Evolutionary conservation across 2,797 vertebrate species (phyloP), one percentile per base, ranked within the genome.

Genomic region (Chiroxiphia lanceolata): DNA sequence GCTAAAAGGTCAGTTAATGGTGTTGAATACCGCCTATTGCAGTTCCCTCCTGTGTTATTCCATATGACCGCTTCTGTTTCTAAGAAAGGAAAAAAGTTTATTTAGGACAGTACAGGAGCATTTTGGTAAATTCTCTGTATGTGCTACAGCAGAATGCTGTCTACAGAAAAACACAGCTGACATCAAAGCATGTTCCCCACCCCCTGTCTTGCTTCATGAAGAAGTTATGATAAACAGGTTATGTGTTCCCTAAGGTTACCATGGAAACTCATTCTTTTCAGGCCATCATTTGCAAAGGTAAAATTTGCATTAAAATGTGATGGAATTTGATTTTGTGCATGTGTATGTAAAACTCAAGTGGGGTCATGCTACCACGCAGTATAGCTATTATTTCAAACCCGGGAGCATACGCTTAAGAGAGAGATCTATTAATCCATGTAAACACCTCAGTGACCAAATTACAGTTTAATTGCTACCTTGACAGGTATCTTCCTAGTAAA

Each of bases 241-340:
- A 96, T 97, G 95, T 97, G 97, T 97, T 98, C 96, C 95, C 94
- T 86, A 95, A 94, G 95, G 98, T 98, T 98, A 97, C 98, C 95
- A 98, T 98, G 98, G 98, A 98, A 98, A 98, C 98, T 77, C 93
- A 97, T 98, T 98, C 97, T 98, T 98, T 97, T 96, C 98, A 97
- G 97, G 97, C 97, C 97, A 98, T 98, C 95, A 97, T 96, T 97
- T 98, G 97, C 97, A 97, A 98, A 98, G 98, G 97, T 98, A 98
- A 98, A 97, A 98, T 98, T 98, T 98, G 97, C 98, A 98, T 98
- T 98, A 97, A 98, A 98, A 98, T 98, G 96, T 97, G 97, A 97
- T 97, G 95, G 96, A 97, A 98, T 96, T 97, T 97, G 96, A 97
- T 96, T 96, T 97, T 96, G 95, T 98, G 94, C 95, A 90, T 97